A percentile compares a stretch with the other conserved stretches of the same genome.
Conservation (phyloP, 92 coral and sea anemone genomes). For the Montipora capitata region DNA sequence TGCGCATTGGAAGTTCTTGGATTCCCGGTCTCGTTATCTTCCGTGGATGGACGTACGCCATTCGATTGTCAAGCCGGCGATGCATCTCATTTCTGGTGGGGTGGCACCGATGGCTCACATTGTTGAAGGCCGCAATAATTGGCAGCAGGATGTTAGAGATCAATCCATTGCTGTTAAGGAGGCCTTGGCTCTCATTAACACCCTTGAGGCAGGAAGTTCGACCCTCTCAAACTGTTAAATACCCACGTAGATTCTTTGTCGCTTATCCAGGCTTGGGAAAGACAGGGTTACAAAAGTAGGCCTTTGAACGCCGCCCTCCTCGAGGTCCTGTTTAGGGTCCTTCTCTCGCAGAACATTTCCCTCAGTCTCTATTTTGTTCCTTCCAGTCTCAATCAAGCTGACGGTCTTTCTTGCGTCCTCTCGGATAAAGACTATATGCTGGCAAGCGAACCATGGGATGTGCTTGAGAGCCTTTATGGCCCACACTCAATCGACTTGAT, state of each 20-base stretch:
- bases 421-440: no score
- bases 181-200: no score
- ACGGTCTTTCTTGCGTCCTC: no score
- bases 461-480: no score
- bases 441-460: no score
- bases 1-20: background rate
- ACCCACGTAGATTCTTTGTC: constrained; percentile 32
- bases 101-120: constrained; percentile 27
- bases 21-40: background rate
- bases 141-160: no score
- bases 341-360: no score
- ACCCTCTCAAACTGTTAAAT: constrained; percentile 34
- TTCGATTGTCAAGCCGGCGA: constrained; percentile 31
- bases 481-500: no score
- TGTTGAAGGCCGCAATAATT: constrained; percentile 13
- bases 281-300: constrained; percentile 68
- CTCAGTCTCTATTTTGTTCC: no score
- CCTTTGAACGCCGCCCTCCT: constrained; percentile 56
- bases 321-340: background rate
- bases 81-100: constrained; percentile 77
- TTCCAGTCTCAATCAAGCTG: no score
- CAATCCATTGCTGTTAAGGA: no score
- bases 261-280: constrained; percentile 68
- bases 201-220: background rate
- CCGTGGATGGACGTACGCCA: constrained; percentile 15